Conservation (phyloP, 2,888 invertebrate genomes). For the Minunthozetes semirufus region DNA sequence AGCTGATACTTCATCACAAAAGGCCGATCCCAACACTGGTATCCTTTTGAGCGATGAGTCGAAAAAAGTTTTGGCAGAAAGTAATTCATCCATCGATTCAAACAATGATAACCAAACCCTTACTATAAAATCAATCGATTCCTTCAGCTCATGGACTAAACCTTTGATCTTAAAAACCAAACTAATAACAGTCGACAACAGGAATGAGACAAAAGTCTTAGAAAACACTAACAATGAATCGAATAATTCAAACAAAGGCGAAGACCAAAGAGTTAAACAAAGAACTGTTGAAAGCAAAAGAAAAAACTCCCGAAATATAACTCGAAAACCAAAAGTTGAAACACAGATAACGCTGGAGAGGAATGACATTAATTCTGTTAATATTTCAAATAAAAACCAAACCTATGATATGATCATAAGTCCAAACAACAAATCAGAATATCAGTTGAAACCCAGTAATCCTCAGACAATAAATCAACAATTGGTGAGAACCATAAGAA, state of each 20-base stretch:
- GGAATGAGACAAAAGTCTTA: not conserved
- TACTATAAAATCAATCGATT: not conserved
- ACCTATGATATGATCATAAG: not conserved
- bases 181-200: not conserved
- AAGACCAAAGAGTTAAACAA: not conserved
- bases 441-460: not conserved
- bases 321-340: not conserved
- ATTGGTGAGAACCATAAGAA: not conserved
- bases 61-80: not conserved
- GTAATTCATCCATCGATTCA: not conserved
- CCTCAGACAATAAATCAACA: not conserved
- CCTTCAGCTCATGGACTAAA: not conserved
- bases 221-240: not conserved
- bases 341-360: not conserved
- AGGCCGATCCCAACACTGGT: not conserved
- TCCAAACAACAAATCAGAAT: not conserved
- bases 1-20: not conserved
- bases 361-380: not conserved
- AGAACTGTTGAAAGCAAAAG: not conserved
- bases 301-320: not conserved
- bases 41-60: not conserved
- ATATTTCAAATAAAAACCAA: not conserved
- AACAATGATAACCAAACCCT: not conserved
- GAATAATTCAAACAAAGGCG: not conserved
- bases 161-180: not conserved